Base-by-base conservation (phyloP, 2,797 vertebrate genomes). In the Manis javanica region DNA sequence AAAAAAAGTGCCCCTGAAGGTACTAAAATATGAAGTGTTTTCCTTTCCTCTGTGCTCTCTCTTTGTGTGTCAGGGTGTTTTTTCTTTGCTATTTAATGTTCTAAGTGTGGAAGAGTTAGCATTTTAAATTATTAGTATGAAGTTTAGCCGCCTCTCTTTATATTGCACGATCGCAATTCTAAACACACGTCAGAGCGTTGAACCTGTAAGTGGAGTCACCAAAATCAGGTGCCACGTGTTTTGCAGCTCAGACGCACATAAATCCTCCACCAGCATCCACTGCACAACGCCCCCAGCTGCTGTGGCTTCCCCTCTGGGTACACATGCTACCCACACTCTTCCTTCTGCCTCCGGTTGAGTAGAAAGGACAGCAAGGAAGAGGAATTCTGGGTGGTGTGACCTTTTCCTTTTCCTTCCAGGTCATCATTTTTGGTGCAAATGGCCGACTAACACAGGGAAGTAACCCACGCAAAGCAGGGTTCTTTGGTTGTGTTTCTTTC, bases 321-420 rank as follows among this genome's bases (percentile, higher is more conserved):
- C 0, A 0, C 18, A 0, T 24, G n/a, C 34, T 3, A 10, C 26
- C 8, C 46, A 3, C 18, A 6, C 8, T 6, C 19, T 0, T 6
- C 68, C 68, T 74, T 18, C 53, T 0, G 14, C 21, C 24, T 2
- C 1, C 9, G 4, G n/a, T 3, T 3, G 6, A 23, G 85, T 1
- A 1, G 49, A 16, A n/a, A 0, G 16, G 39, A 2, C 7, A 2
- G 7, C 5, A 1, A 12, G 21, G 53, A 31, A 29, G 16, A 72
- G 64, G 53, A 8, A 7, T 26, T 0, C 8, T 0, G 26, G 37
- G 18, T 3, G n/a, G 7, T 13, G 8, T 3, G 2, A 3, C 4
- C 42, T 42, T 55, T 78, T 21, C n/a, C 61, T 29, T 61, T 31
- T 72, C 63, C 55, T 31, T n/a, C 31, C 3, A 3, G 23, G 53